phyloP scores from a whole-genome alignment of 2,888 invertebrate species.

The Drosophila sordidula region DNA sequence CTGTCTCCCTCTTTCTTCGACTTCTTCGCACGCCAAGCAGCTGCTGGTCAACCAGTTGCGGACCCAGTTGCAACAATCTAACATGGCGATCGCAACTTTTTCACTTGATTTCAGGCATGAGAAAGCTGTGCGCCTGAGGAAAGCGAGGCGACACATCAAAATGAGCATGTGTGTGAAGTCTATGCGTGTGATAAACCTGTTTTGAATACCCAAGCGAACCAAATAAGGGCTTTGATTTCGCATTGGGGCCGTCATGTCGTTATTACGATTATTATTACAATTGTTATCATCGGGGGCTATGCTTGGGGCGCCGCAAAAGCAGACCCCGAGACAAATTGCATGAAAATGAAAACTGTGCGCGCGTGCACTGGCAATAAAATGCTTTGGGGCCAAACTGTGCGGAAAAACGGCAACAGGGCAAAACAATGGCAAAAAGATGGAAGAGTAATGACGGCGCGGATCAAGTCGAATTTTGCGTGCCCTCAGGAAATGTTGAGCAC shows the following conservation, averaged over 20 bases:
- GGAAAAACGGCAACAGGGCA: conserved; percentile 71
- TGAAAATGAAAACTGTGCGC: conserved; percentile 58
- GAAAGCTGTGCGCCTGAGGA: not conserved
- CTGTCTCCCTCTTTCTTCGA: not conserved
- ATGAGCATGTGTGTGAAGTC: not conserved
- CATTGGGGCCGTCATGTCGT: conserved; percentile 9
- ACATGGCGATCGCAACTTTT: conserved; percentile 10
- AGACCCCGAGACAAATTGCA: conserved; percentile 65
- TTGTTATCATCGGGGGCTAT: conserved; percentile 10
- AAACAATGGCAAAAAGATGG: conserved; percentile 54
- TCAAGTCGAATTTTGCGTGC: conserved; percentile 29
- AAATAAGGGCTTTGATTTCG: conserved; percentile 35
- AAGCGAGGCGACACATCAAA: not conserved
- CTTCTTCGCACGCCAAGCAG: not conserved
- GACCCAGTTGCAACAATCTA: conserved; percentile 3
- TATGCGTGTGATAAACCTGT: conserved; percentile 19
- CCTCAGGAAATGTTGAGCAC: not conserved
- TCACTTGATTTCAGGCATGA: not conserved
- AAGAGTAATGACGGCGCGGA: conserved; percentile 13
- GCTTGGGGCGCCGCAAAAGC: conserved; percentile 6
- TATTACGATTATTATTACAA: conserved; percentile 21
- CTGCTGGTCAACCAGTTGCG: not conserved
- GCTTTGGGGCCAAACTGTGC: conserved; percentile 64
- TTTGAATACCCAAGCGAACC: conserved; percentile 26
- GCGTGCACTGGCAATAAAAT: conserved; percentile 68